Evolutionary conservation across 2,797 vertebrate species (phyloP), one percentile per base, ranked within the genome.

Genomic region (Xenopus petersii): DNA sequence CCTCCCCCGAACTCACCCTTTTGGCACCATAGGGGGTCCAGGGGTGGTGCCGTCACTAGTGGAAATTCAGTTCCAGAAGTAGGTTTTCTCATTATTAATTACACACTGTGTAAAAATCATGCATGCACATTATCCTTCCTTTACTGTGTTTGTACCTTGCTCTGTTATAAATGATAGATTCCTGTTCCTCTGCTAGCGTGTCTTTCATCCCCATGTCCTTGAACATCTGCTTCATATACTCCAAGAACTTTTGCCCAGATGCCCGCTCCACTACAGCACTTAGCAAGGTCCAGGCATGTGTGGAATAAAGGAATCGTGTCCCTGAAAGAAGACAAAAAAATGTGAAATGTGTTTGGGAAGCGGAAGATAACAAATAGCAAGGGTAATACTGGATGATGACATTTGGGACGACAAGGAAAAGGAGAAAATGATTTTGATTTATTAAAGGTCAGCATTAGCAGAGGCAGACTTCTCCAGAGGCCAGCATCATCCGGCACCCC

Each of bases 151-250:
- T 55, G 36, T 93, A 98, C 98, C 97, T 96, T 82, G 95, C 93
- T 87, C 98, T 93, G 86, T 97, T 95, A 83, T 99, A 99, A 83
- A 99, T 93, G 84, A 99, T 94, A 2, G 94, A 94, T 76, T 96
- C 94, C 2, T 98, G 96, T 83, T 98, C 91, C 48, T 99, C 98
- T 1, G 95, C 91, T 30, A 97, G 88, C 17, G 97, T 99, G 65
- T 93, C 89, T 15, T 90, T 83, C 98, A 99, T 99, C 81, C 95
- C 96, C 84, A 99, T 85, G 75, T 99, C 95, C 54, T 80, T 89
- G 79, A 99, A 98, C 89, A 97, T 92, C 83, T 91, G 92, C 84
- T 82, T 90, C 97, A 99, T 99, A 61, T 96, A 88, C 69, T 96
- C 96, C 82, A 96, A 88, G 87, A 97, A 99, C 77, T 81, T 90